phyloP scores from a whole-genome alignment of 2,888 invertebrate species.

The Brachyptera putata region DNA sequence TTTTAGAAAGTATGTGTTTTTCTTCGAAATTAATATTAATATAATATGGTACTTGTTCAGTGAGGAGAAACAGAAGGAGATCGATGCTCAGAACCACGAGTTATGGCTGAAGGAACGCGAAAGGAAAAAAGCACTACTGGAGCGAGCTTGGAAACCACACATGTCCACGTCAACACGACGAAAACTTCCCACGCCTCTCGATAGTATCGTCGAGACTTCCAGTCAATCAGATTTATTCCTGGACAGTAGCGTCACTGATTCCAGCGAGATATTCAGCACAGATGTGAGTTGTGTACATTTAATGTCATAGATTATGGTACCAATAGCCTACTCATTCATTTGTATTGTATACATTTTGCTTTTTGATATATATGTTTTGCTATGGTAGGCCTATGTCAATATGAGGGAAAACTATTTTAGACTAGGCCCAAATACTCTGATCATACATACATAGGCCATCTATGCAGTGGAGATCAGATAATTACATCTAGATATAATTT shows the following conservation, averaged over 20 bases:
- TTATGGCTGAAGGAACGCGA: slow-evolving; percentile 64
- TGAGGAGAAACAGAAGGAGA: slow-evolving; percentile 64
- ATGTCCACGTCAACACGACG: neutral
- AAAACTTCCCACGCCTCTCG: slow-evolving; percentile 10
- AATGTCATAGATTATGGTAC: neutral
- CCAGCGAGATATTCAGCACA: slow-evolving; percentile 33
- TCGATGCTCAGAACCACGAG: slow-evolving; percentile 58
- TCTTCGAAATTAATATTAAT: no score
- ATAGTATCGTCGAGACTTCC: slow-evolving; percentile 7
- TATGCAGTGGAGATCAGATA: no score
- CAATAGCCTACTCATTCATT: no score
- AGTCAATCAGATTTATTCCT: slow-evolving; percentile 35
- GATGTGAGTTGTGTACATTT: slow-evolving; percentile 29
- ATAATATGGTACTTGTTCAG: no score
- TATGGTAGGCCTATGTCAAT: no score
- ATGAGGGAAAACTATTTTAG: no score
- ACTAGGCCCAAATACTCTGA: no score
- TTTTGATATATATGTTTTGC: no score
- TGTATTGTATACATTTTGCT: no score
- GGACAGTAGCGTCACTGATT: slow-evolving; percentile 33
- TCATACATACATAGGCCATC: no score
- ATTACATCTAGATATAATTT: no score
- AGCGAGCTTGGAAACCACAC: slow-evolving; percentile 56
- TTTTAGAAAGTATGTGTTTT: no score
- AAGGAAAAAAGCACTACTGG: slow-evolving; percentile 57